Percentiles rank a stretch among this genome's conserved stretches.
Evolutionary conservation across 2,113 vertebrate species (phyloP).

Genomic region (Gadus chalcogrammus): DNA sequence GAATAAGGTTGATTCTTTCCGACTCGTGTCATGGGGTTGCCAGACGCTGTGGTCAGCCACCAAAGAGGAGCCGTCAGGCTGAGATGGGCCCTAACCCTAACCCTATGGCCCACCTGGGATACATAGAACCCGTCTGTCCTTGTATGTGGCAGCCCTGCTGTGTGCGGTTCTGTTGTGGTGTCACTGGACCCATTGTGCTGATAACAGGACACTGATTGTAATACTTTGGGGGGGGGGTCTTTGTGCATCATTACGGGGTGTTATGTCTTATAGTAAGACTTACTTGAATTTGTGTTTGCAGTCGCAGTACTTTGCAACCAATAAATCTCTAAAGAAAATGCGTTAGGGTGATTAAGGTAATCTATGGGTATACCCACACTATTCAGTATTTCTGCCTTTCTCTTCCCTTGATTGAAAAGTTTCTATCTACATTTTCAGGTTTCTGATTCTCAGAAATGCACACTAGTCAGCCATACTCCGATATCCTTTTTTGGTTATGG

Average conservation of each 20-base stretch:
- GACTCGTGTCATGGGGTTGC: conserved; percentile 48
- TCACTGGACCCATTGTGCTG: conserved; percentile 57
- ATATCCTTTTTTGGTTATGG: conserved; percentile 34
- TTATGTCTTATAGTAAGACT: conserved; percentile 87
- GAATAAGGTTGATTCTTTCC: conserved; percentile 51
- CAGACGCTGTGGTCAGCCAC: conserved; percentile 60
- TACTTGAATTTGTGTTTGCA: conserved; percentile 78
- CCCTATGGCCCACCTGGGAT: no score
- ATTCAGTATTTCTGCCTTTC: conserved; percentile 70
- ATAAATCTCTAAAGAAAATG: conserved; percentile 55
- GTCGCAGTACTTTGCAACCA: conserved; percentile 58
- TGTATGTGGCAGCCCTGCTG: conserved; percentile 41
- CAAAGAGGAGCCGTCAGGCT: conserved; percentile 38
- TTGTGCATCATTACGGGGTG: conserved; percentile 65
- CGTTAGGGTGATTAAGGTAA: conserved; percentile 69
- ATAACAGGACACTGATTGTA: conserved; percentile 77
- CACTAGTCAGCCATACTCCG: conserved; percentile 48
- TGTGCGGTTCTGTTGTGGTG: conserved; percentile 51
- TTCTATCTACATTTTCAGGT: conserved; percentile 51
- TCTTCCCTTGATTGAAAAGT: conserved; percentile 35
- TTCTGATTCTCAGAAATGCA: conserved; percentile 53
- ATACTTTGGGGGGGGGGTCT: conserved; percentile 43
- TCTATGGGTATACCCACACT: conserved; percentile 57
- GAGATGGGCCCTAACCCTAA: no score
- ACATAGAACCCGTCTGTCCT: conserved; percentile 52